These are phyloP conservation scores for Chloropsis cyanopogon DNA, from an alignment of 2,113 vertebrate genomes.

Conservation along the genomic window DNA sequence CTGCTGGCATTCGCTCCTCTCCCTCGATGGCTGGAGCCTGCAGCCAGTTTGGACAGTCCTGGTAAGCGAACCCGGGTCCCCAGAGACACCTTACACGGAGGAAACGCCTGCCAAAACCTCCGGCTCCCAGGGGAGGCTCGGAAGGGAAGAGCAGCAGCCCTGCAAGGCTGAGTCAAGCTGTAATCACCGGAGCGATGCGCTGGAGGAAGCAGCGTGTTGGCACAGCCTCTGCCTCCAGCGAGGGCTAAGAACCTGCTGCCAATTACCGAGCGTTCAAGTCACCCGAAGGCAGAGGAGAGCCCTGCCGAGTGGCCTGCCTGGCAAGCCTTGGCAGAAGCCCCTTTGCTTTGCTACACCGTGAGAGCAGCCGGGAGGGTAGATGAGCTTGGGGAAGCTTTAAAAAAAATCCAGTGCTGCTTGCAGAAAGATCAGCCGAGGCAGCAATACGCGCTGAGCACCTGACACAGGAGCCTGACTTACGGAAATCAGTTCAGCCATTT, in stretches of 20 bases:
- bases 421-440: neutral
- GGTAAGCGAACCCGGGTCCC: neutral
- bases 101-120: conserved; percentile 25
- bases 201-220: neutral
- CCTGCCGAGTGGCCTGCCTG: neutral
- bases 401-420: neutral
- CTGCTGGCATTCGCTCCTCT: neutral
- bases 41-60: neutral
- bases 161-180: conserved; percentile 35
- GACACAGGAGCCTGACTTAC: neutral
- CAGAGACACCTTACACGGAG: neutral
- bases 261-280: neutral
- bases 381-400: neutral
- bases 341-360: neutral
- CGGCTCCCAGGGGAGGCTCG: conserved; percentile 2
- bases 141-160: conserved; percentile 34
- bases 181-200: neutral
- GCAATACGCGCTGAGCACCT: neutral
- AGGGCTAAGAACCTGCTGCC: neutral
- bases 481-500: neutral
- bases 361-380: neutral
- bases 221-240: conserved; percentile 1
- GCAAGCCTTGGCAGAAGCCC: neutral
- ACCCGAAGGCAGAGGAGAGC: neutral
- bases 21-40: neutral